These are phyloP conservation scores for Sakesphorus luctuosus DNA, from an alignment of 2,113 vertebrate genomes.

Conservation along the genomic window DNA sequence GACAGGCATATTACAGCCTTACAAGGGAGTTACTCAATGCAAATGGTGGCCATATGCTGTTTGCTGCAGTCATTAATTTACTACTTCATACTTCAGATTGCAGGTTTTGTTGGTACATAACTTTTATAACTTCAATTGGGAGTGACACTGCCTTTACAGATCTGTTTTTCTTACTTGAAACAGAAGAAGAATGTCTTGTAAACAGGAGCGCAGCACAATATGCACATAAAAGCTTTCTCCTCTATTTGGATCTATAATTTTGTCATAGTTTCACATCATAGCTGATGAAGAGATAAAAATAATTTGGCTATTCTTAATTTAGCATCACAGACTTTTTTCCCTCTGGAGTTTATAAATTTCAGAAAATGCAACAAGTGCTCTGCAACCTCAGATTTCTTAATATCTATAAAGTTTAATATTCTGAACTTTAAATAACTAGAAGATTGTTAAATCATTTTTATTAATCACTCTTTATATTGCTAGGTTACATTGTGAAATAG, in stretches of 20 bases:
- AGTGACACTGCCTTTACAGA: neutral
- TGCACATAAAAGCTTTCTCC: fast-evolving
- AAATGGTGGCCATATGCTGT: neutral
- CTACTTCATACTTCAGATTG: neutral
- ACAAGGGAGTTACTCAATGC: neutral
- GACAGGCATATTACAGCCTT: neutral
- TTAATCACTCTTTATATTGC: neutral
- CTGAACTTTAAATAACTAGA: neutral
- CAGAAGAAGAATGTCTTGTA: neutral
- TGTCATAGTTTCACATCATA: neutral
- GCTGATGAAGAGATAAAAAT: neutral
- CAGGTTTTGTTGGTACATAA: neutral
- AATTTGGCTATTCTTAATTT: neutral
- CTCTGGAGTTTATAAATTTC: neutral
- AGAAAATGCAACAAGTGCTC: neutral
- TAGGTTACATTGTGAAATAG: neutral
- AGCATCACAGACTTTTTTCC: neutral
- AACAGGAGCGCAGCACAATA: neutral
- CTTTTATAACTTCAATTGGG: neutral
- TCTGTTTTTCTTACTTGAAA: neutral
- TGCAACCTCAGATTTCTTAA: neutral
- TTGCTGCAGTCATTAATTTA: neutral
- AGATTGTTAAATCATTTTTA: neutral
- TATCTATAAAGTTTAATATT: neutral
- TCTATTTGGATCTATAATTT: neutral